Conservation (phyloP, 2,113 vertebrate genomes). For the Eptesicus fuscus region DNA sequence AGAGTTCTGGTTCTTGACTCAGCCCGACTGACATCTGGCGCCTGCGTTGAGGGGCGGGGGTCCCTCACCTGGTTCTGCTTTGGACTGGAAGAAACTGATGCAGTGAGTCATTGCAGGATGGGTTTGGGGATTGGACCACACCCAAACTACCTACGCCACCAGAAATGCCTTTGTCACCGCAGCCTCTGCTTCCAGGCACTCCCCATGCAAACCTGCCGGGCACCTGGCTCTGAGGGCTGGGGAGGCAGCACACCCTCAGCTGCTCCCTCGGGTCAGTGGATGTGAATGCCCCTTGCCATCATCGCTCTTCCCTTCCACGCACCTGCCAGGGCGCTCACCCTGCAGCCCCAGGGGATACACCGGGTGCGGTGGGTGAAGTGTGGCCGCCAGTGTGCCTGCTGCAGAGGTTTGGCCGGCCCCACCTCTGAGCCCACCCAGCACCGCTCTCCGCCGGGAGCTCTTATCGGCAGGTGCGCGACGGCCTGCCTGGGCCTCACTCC, state of each 20-base stretch:
- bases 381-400: fast-evolving
- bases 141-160: background rate
- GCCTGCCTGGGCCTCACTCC: background rate
- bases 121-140: background rate
- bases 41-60: no score
- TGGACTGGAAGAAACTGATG: fast-evolving
- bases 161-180: fast-evolving
- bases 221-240: background rate
- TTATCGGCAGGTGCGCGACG: fast-evolving
- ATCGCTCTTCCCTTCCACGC: fast-evolving
- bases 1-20: fast-evolving
- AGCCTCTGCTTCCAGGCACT: background rate
- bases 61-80: background rate
- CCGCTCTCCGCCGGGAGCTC: background rate
- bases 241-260: fast-evolving
- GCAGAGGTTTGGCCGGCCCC: background rate
- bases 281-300: background rate
- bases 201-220: background rate
- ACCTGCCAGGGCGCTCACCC: background rate
- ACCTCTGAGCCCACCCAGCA: background rate
- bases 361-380: fast-evolving
- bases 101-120: background rate
- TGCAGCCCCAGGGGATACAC: fast-evolving
- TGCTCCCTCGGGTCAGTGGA: background rate
- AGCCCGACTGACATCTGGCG: fast-evolving